Evolutionary conservation across 2,888 invertebrate genomes (phyloP), one percentile per base, ranked within the genome.

Genomic region (Phasia obesa): DNA sequence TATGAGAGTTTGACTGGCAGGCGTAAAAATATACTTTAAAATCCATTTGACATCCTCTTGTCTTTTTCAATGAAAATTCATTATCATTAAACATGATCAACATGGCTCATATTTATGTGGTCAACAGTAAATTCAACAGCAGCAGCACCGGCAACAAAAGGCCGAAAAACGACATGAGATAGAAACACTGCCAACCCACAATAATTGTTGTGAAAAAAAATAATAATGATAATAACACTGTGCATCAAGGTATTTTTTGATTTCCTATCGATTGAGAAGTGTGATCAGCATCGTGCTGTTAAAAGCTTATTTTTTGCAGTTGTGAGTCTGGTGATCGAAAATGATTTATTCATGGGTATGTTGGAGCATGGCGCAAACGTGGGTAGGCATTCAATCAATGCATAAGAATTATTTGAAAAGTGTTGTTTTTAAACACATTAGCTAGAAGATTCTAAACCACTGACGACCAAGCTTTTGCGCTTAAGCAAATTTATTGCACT

Each of bases 1-100:
- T 42, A n/a, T n/a, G n/a, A n/a, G n/a, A n/a, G n/a, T 15, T 13
- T 15, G 15, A 42, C 38, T 42, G 15, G 38, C 15, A 42, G 15
- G 4, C 38, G 15, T n/a, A 3, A 27, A 42, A 51, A 65, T 15
- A 65, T 59, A 75, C 65, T 77, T 81, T 83, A 69, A 84, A 69
- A 81, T 65, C 73, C 84, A 84, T 81, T 84, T 84, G 81, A 81
- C 83, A 75, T 84, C 60, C 75, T 84, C 84, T 80, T 77, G 73
- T 62, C 55, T 69, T 77, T 76, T 81, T 77, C 73, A 81, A 81
- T 81, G 62, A 81, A 77, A 81, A 77, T 81, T 77, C 75, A 81
- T 77, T 71, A 59, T 42, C 70, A 74, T 75, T 71, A 55, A 84
- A 79, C 62, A 69, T 82, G 69, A 82, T 71, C 75, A 79, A 76